A percentile compares a stretch with the other conserved stretches of the same genome.
These are phyloP conservation scores for Chelidonichthys spinosus DNA, from an alignment of 2,797 vertebrate genomes.

Conservation along the genomic window DNA sequence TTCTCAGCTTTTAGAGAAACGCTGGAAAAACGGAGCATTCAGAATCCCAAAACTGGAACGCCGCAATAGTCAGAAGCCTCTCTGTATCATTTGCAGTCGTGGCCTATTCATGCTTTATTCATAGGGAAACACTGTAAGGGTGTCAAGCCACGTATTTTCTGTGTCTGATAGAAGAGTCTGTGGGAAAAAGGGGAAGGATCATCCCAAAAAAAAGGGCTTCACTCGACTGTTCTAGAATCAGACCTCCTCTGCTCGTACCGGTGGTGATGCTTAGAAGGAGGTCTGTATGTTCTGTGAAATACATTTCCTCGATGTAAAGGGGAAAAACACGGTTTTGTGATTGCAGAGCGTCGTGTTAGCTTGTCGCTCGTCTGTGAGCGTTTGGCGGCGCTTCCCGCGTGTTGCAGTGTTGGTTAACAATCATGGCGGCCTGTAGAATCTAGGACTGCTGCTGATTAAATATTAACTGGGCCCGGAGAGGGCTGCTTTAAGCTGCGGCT, in stretches of 20 bases:
- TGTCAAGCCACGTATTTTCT: conserved; percentile 50
- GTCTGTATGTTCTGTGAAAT: conserved; percentile 17
- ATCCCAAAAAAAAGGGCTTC: conserved; percentile 24
- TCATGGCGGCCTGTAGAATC: conserved; percentile 75
- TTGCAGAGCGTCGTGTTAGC: conserved; percentile 26
- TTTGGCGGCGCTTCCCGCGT: conserved; percentile 26
- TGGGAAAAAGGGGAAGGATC: conserved; percentile 33
- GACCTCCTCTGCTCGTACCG: conserved; percentile 3
- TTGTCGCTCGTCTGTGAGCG: conserved; percentile 26
- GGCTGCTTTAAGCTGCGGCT: conserved; percentile 74
- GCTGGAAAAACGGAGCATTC: conserved; percentile 13
- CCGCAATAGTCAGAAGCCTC: conserved; percentile 23
- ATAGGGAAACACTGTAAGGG: conserved; percentile 48
- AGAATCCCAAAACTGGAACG: conserved; percentile 35
- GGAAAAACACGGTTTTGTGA: neutral
- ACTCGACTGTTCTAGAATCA: conserved; percentile 33
- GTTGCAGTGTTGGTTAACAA: conserved; percentile 66
- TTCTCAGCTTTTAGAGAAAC: conserved; percentile 27
- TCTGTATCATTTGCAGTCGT: conserved; percentile 45
- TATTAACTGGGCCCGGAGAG: conserved; percentile 78
- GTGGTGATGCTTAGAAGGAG: conserved; percentile 32
- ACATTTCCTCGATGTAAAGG: conserved; percentile 2
- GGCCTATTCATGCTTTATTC: conserved; percentile 62
- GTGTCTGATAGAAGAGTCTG: conserved; percentile 31
- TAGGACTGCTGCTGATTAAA: conserved; percentile 83